Base-by-base conservation (phyloP, 2,888 invertebrate genomes). In the Pimpla rufipes region DNA sequence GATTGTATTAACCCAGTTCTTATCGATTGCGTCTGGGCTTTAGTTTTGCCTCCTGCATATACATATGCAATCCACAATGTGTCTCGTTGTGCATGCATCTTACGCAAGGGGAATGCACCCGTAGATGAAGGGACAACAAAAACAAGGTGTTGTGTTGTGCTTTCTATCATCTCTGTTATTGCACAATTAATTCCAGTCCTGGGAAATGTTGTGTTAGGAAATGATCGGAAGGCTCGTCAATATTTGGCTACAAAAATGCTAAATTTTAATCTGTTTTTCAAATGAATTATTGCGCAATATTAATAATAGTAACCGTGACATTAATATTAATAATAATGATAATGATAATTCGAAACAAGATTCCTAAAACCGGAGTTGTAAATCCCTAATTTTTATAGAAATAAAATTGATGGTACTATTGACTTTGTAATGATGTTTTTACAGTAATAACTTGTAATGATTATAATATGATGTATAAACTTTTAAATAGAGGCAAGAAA, bases 1-100 rank as follows among this genome's bases (percentile, higher is more conserved):
- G 88, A 89, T 89, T 87, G 87, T 89, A 88, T 90, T 90, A 90
- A 90, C 90, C 89, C 86, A 89, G 83, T 89, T 90, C 88, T 87
- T 88, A 90, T 90, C 89, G 89, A 88, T 89, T 85, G 84, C 74
- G 80, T 66, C 76, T 79, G 84, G 84, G 84, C 85, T 89, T 87
- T 88, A 83, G 64, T 86, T 86, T 71, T 42, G 3, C 55, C 47
- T 67, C n/a, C 40, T 35, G 29, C 29, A 52, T 52, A 29, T 55
- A 68, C 11, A 55, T n/a, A n/a, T n/a, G n/a, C 35, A 35, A 18
- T 42, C 29, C n/a, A 13, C 29, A 5, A 29, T 29, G 18, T 62
- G 59, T 52, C 40, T 64, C 62, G 45, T 50, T 45, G 23, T 16
- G 42, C 21, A 47, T 57, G 57, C 21, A 68, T 42, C 10, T 37